phyloP scores from a whole-genome alignment of 2,888 invertebrate genomes.

The Callyntrura sp. region DNA sequence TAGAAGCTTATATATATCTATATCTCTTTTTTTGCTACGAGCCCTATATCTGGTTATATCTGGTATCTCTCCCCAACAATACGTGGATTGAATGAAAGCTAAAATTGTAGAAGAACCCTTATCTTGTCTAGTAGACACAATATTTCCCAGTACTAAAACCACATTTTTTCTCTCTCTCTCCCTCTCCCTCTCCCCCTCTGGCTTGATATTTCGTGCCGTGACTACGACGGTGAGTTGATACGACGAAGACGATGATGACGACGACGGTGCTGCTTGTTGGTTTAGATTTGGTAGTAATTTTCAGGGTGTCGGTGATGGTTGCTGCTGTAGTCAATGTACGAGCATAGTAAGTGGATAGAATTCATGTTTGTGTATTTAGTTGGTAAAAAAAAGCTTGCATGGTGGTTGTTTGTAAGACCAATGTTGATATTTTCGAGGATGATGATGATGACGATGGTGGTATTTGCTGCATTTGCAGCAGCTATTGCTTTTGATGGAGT shows the following conservation, averaged over 20 bases:
- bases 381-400: conserved; percentile 47
- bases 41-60: conserved; percentile 44
- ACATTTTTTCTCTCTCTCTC: not conserved
- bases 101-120: conserved; percentile 56
- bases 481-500: conserved; percentile 33
- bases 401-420: conserved; percentile 16
- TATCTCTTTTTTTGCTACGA: not conserved
- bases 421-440: conserved; percentile 7
- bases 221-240: conserved; percentile 53
- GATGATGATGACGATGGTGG: conserved; percentile 64
- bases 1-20: no score
- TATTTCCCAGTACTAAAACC: conserved; percentile 65
- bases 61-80: conserved; percentile 14
- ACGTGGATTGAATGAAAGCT: conserved; percentile 47
- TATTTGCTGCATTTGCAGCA: conserved; percentile 76
- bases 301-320: conserved; percentile 69
- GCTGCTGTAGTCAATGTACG: conserved; percentile 20
- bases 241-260: conserved; percentile 58
- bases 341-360: not conserved
- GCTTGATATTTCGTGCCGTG: conserved; percentile 41
- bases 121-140: conserved; percentile 11
- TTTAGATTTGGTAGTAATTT: conserved; percentile 51
- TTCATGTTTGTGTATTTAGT: conserved; percentile 27
- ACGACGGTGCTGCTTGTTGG: conserved; percentile 48
- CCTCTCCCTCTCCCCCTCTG: not conserved